These are phyloP conservation scores for Rousettus leschenaultii DNA, from an alignment of 2,113 vertebrate species.

Conservation along the genomic window DNA sequence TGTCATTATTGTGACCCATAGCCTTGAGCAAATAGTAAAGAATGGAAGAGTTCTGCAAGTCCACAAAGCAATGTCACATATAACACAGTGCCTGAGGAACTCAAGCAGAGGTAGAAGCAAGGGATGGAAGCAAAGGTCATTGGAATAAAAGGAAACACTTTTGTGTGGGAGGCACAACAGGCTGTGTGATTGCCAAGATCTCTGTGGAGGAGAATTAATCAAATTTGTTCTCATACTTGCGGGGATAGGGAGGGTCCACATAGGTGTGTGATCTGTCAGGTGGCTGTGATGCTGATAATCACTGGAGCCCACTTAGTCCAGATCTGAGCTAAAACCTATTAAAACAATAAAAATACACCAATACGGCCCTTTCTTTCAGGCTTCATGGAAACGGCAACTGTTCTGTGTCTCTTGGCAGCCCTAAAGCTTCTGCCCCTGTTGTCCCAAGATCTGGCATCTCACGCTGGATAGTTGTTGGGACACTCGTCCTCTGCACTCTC, in stretches of 20 bases:
- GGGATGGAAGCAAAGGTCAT: not conserved
- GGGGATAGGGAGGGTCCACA: not conserved
- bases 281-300: not conserved
- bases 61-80: not conserved
- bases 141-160: not conserved
- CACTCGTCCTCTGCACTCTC: not conserved
- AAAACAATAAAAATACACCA: not conserved
- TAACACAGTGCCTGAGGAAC: conserved; percentile 24
- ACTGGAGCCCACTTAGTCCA: not conserved
- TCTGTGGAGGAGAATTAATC: conserved; percentile 47
- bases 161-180: conserved; percentile 27
- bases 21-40: conserved; percentile 58
- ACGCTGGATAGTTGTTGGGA: not conserved
- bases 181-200: conserved; percentile 12
- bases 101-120: conserved; percentile 33
- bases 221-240: conserved; percentile 5
- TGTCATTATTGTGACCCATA: conserved; percentile 55
- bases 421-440: not conserved
- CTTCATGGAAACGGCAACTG: not conserved
- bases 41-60: conserved; percentile 27
- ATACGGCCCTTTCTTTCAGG: not conserved
- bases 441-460: not conserved
- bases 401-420: conserved; percentile 30
- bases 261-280: not conserved
- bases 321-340: not conserved